Base-by-base conservation (phyloP, 64 coral and sea anemone genomes). In the Dendrophyllia cribrosa region DNA sequence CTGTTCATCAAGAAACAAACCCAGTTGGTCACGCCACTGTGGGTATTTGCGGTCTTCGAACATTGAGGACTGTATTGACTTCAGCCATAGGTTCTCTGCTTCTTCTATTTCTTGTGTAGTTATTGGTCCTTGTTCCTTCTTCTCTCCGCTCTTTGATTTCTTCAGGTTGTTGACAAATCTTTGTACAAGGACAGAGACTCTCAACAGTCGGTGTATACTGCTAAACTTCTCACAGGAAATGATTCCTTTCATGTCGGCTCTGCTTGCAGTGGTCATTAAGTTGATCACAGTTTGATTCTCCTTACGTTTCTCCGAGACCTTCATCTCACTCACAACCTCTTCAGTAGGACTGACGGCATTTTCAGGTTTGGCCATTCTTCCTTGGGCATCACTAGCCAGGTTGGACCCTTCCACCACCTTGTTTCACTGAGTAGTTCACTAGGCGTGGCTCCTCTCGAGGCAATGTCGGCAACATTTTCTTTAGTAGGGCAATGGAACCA, bases 11-110 rank as follows among this genome's bases (percentile, higher is more conserved):
- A 34, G 34, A 34, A 34, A 34, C 34, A 34, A 34, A 34, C 34
- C 34, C 34, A 34, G 34, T 34, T 34, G 34, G 34, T 66, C 4
- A 22, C 47, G 22, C 65, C 76, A 82, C 66, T 80, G 64, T 34
- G 4, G 19, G 26, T 69, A 81, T 16, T 52, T 90, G 12, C 59
- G 64, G 34, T 48, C n/a, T 47, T 19, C 60, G 13, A 16, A 59
- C 12, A 89, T 15, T n/a, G 24, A 64, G 0, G 50, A 7, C 65
- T 90, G 75, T 5, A 60, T 60, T 43, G 88, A 59, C 49, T 49
- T n/a, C 43, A 78, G 17, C 75, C 58, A 90, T 19, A 79, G 21
- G 46, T 24, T 51, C 51, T 90, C 88, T 80, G 88, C 88, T 51
- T 81, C 20, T 81, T 51, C 68, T n/a, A 72, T 17, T 51, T 90